phyloP scores from a whole-genome alignment of 2,888 invertebrate species.

The Drosophila differens region DNA sequence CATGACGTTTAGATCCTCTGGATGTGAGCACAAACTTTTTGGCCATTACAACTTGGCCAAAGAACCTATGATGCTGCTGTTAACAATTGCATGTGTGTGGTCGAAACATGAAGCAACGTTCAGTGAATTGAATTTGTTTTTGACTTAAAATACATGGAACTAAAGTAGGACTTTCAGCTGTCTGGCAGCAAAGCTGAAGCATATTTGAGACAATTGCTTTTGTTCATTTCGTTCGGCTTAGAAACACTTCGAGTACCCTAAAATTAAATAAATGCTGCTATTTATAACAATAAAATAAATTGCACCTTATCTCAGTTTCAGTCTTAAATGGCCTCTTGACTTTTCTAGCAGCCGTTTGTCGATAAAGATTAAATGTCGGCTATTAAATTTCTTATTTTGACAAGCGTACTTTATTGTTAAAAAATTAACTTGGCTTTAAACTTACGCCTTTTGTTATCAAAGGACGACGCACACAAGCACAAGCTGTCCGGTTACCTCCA shows the following conservation, averaged over 20 bases:
- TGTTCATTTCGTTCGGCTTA: not conserved
- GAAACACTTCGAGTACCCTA: conserved; percentile 5
- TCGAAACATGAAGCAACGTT: conserved; percentile 1
- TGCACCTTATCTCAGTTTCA: conserved; percentile 41
- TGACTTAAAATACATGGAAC: conserved; percentile 23
- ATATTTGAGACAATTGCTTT: conserved; percentile 27
- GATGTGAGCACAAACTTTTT: conserved; percentile 46
- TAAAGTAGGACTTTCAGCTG: not conserved
- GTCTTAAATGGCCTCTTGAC: conserved; percentile 37
- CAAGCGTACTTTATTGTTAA: conserved; percentile 77
- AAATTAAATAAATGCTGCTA: conserved; percentile 48
- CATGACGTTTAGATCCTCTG: conserved; percentile 24
- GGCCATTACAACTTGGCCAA: conserved; percentile 44
- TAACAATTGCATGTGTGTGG: conserved; percentile 23
- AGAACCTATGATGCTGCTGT: conserved; percentile 12
- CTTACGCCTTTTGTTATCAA: conserved; percentile 80
- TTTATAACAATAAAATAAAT: conserved; percentile 70
- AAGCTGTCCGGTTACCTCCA: conserved; percentile 12
- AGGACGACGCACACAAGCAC: conserved; percentile 29
- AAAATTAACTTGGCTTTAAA: conserved; percentile 78
- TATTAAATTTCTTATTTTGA: conserved; percentile 66
- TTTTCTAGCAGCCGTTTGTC: conserved; percentile 43
- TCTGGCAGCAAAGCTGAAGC: conserved; percentile 2
- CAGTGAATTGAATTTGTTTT: conserved; percentile 22
- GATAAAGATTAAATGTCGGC: conserved; percentile 76